phyloP scores from a whole-genome alignment of 2,797 vertebrate species.

The Eurystomus glaucurus region DNA sequence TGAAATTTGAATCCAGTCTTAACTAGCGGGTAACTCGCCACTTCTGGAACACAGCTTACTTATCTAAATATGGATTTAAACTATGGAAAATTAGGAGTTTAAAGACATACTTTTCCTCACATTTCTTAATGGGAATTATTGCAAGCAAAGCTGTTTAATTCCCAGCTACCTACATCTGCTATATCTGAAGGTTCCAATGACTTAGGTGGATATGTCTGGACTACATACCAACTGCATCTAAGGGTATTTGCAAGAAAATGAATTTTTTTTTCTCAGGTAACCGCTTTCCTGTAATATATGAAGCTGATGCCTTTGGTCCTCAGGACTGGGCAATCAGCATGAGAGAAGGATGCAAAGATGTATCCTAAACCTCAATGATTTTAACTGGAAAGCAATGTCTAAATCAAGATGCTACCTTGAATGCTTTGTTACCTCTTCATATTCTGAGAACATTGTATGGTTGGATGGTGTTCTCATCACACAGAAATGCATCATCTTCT shows the following conservation, averaged over 20 bases:
- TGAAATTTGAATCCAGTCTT: neutral
- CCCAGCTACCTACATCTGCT: neutral
- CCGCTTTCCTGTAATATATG: neutral
- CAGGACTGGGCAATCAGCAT: neutral
- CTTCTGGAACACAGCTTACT: neutral
- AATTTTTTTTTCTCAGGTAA: neutral
- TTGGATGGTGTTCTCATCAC: neutral
- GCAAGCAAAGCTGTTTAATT: neutral
- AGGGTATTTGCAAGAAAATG: neutral
- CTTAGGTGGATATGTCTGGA: slow-evolving; percentile 13
- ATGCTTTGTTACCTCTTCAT: neutral
- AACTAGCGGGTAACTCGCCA: neutral
- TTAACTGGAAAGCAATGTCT: neutral
- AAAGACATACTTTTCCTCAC: neutral
- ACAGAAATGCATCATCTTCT: neutral
- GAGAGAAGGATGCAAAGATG: neutral
- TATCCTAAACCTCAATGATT: neutral
- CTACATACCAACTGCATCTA: neutral
- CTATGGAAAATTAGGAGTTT: neutral
- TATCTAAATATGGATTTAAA: neutral
- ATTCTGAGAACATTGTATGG: neutral
- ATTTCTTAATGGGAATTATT: neutral
- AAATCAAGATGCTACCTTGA: neutral
- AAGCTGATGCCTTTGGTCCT: neutral
- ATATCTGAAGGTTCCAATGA: neutral